Percentiles rank a stretch among this genome's conserved stretches.
Conservation (phyloP, 2,797 vertebrate species). For the Percopsis omiscomaycus region DNA sequence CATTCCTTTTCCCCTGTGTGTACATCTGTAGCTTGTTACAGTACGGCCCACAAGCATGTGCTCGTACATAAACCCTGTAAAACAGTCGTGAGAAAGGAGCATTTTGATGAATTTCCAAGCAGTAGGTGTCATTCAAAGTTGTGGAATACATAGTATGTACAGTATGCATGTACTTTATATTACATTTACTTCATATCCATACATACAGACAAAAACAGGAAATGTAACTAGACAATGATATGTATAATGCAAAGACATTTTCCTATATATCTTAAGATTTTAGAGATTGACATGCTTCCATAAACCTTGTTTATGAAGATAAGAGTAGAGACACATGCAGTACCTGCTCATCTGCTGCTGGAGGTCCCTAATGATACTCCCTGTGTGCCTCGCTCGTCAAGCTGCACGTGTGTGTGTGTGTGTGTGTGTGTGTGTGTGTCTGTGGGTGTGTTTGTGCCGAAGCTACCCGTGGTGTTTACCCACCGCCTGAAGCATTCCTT, state of each 20-base stretch:
- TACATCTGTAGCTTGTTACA: conserved; percentile 41
- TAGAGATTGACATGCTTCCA: conserved; percentile 33
- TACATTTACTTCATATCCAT: neutral
- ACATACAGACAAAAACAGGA: conserved; percentile 7
- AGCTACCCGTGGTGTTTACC: conserved; percentile 56
- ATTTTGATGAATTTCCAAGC: too few species aligned
- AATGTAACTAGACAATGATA: neutral
- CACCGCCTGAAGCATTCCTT: conserved; percentile 63
- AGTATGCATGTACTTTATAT: too few species aligned
- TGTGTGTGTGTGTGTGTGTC: conserved; percentile 11
- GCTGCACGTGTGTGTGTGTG: conserved; percentile 16
- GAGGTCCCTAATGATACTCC: conserved; percentile 38
- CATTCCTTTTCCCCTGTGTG: conserved; percentile 28
- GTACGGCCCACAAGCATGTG: conserved; percentile 18
- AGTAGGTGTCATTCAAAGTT: too few species aligned
- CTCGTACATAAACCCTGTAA: neutral
- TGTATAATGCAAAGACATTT: conserved; percentile 4
- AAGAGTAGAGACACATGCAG: conserved; percentile 34
- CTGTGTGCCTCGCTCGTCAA: conserved; percentile 9
- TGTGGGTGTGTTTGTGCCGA: conserved; percentile 37
- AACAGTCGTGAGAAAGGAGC: too few species aligned
- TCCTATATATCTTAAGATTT: conserved; percentile 6
- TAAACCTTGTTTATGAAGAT: conserved; percentile 14
- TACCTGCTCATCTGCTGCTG: conserved; percentile 50
- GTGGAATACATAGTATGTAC: too few species aligned